Percentiles rank a stretch among this genome's conserved stretches.
These are phyloP conservation scores for Paramormyrops hopkinsi DNA, from an alignment of 2,797 vertebrate species.

Conservation along the genomic window DNA sequence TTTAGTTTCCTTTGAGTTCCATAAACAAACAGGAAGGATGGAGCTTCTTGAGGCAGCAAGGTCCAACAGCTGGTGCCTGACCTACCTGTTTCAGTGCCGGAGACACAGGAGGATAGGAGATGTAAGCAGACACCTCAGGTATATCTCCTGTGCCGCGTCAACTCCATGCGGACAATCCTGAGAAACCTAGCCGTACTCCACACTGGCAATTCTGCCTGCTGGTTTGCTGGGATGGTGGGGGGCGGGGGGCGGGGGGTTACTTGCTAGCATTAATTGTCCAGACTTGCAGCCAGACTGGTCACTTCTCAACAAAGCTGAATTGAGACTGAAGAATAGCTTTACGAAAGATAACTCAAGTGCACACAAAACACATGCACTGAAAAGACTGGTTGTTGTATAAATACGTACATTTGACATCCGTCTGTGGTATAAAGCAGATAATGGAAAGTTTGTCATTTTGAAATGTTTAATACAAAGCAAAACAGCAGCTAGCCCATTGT, in stretches of 20 bases:
- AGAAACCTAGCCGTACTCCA: not conserved
- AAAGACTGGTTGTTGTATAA: not conserved
- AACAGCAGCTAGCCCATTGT: conserved; percentile 23
- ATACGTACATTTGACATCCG: conserved; percentile 28
- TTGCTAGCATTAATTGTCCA: not conserved
- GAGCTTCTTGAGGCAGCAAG: not conserved
- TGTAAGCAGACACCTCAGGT: not conserved
- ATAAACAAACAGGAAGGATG: not conserved
- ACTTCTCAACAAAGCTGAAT: not conserved
- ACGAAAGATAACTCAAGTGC: not conserved
- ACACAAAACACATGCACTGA: not conserved
- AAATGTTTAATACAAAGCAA: conserved; percentile 15
- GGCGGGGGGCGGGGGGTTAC: not conserved
- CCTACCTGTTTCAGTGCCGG: not conserved
- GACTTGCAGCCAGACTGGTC: not conserved
- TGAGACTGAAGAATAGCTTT: not conserved
- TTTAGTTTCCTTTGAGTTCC: not conserved
- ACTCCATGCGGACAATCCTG: not conserved
- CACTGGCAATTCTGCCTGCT: not conserved
- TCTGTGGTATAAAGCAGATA: not conserved
- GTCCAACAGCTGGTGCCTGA: not conserved
- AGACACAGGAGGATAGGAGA: not conserved
- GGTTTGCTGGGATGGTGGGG: not conserved
- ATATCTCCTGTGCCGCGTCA: not conserved
- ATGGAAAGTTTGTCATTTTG: conserved; percentile 15